Evolutionary conservation across 2,888 invertebrate genomes (phyloP).

Genomic region (Helleia helle): DNA sequence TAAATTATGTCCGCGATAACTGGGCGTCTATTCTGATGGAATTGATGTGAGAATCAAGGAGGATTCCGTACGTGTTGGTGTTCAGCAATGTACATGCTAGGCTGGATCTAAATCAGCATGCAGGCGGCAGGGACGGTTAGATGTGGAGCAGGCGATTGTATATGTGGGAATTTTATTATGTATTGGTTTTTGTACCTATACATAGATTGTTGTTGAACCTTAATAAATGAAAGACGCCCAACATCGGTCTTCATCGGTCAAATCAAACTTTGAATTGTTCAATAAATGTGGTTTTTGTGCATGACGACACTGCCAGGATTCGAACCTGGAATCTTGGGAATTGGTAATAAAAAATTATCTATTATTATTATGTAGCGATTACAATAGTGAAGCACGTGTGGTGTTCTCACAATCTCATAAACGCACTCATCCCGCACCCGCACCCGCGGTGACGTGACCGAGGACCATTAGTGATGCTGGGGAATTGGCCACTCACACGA

Average conservation of each 20-base stretch:
- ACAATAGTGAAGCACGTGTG: constrained; percentile 24
- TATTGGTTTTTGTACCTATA: too few relatives aligned
- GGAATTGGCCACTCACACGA: constrained; percentile 16
- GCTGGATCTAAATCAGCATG: not conserved
- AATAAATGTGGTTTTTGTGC: too few relatives aligned
- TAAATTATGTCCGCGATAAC: not conserved
- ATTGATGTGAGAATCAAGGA: constrained; percentile 6
- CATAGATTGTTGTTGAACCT: not conserved
- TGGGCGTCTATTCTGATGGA: not conserved
- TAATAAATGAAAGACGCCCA: too few relatives aligned
- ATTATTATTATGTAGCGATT: too few relatives aligned
- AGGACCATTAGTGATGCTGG: constrained; percentile 20
- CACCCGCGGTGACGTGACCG: constrained; percentile 25
- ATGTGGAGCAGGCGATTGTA: not conserved
- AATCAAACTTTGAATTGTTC: too few relatives aligned
- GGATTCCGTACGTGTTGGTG: not conserved
- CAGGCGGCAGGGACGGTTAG: not conserved
- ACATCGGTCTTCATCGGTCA: too few relatives aligned
- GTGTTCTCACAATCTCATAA: constrained; percentile 20
- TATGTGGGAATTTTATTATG: not conserved
- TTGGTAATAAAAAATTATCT: too few relatives aligned
- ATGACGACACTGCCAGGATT: too few relatives aligned
- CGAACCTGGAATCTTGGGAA: too few relatives aligned
- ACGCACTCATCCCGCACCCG: constrained; percentile 7
- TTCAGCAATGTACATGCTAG: not conserved